Evolutionary conservation across 2,113 vertebrate species (phyloP), one percentile per base, ranked within the genome.

Genomic region (Megalops atlanticus): DNA sequence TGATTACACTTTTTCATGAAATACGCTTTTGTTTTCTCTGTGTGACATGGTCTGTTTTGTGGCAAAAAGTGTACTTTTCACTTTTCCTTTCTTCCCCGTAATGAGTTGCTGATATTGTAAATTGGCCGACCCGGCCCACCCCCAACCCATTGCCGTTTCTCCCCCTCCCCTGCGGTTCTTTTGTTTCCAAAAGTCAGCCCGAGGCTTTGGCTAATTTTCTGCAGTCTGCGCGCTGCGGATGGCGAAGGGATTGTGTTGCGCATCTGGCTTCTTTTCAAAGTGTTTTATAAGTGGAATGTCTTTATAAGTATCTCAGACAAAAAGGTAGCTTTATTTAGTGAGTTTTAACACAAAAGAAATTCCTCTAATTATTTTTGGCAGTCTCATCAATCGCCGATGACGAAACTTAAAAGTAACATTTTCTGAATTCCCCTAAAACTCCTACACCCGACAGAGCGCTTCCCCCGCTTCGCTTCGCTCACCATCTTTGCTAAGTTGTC

Each of bases 161-260:
- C 40, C 77, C 64, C 54, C 78, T 58, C 68, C 68, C 78, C 78
- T 71, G 43, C 40, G 43, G 64, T 79, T 79, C 78, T 79, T 71
- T 79, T 79, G 78, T 79, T 79, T 71, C 64, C 78, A 68, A 79
- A 71, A 78, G 54, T 78, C 54, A 78, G 76, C 73, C 39, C n/a
- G 73, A 38, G 39, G 73, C 73, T 40, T 43, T 40, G 12, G 39
- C 73, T 74, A 40, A 43, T 43, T 43, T 40, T 43, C 40, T 43
- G 39, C 73, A 27, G 73, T 43, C 39, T 31, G 40, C 38, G 73
- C 73, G n/a, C 39, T 64, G 58, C n/a, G 58, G 58, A 64, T 24
- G 58, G 58, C 7, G n/a, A 64, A 64, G 27, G 58, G 58, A 64
- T 64, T 27, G 58, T 64, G 31, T 31, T 64, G 58, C n/a, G n/a